A percentile compares a stretch with the other conserved stretches of the same genome.
These are phyloP conservation scores for Corythucha ciliata DNA, from an alignment of 2,888 invertebrate genomes.

Conservation along the genomic window DNA sequence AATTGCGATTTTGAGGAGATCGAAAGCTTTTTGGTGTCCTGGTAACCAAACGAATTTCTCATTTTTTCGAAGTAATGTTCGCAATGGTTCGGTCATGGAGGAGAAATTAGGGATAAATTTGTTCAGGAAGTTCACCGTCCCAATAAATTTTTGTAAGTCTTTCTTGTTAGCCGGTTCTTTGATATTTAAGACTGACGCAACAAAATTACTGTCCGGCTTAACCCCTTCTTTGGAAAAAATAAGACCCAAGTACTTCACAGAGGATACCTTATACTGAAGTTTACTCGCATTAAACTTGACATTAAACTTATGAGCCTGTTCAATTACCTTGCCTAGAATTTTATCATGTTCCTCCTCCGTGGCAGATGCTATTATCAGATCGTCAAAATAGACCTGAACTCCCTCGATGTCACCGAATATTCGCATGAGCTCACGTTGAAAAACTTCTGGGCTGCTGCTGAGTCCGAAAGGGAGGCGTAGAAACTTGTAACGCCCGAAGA, in stretches of 20 bases:
- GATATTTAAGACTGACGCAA: too few species aligned
- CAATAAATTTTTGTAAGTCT: too few species aligned
- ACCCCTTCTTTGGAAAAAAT: background rate
- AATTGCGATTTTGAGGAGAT: too few species aligned
- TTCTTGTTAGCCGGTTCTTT: too few species aligned
- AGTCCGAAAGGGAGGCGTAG: background rate
- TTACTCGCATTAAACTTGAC: background rate
- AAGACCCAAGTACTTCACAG: background rate
- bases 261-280: background rate
- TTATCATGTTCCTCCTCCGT: conserved; percentile 1
- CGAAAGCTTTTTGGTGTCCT: too few species aligned
- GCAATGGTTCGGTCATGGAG: too few species aligned
- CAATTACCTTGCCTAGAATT: background rate
- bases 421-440: background rate
- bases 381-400: conserved; percentile 1
- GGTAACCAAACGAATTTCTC: too few species aligned
- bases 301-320: background rate
- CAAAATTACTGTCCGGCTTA: background rate
- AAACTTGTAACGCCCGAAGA: background rate
- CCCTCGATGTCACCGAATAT: conserved; percentile 4
- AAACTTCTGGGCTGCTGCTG: background rate
- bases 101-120: too few species aligned
- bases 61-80: too few species aligned
- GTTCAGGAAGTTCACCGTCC: too few species aligned
- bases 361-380: background rate